Evolutionary conservation across 2,888 invertebrate genomes (phyloP), one percentile per base, ranked within the genome.

Genomic region (Andrena trimmerana): DNA sequence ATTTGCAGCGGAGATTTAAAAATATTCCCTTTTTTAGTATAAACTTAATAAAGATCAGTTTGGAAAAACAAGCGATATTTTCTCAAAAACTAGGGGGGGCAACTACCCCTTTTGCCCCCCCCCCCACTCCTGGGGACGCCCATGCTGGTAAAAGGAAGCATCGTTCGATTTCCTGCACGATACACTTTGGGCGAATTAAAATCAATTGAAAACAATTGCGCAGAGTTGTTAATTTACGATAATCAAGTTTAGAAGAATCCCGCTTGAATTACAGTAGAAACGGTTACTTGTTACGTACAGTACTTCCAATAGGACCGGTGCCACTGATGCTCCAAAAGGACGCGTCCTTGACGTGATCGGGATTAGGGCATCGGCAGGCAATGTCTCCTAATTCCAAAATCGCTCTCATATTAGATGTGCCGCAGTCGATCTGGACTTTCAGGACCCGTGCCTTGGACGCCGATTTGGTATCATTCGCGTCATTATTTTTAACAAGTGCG

Each of bases 301-400:
- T 81, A 72, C 88, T 90, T 13, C 73, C 76, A 10, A 65, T 77
- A 7, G 90, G 92, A 20, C 86, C 92, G 3, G 87, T 91, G 20
- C 93, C 93, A 42, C 88, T 91, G 33, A 93, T 87, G 66, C 91
- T 92, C 93, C 93, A 93, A 66, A 93, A 90, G 0, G 92, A 91
- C 16, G 90, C 91, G 24, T 90, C 89, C 42, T 90, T 90, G 5
- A 90, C 80, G 31, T 89, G 89, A 60, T 89, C 89, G 6, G 89
- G 60, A 83, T 88, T 89, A 8, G 91, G 91, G 84, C 93, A 93
- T 20, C 88, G 88, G 70, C 93, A 93, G 16, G 76, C 85, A 6
- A 92, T 86, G 4, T 88, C 88, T 16, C 87, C 88, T 81, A 91
- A 87, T 69, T 92, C 90, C 33, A 93, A 86, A 65, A 91, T 70